Base-by-base conservation (phyloP, 2,797 vertebrate species). In the Peromyscus melanophrys region DNA sequence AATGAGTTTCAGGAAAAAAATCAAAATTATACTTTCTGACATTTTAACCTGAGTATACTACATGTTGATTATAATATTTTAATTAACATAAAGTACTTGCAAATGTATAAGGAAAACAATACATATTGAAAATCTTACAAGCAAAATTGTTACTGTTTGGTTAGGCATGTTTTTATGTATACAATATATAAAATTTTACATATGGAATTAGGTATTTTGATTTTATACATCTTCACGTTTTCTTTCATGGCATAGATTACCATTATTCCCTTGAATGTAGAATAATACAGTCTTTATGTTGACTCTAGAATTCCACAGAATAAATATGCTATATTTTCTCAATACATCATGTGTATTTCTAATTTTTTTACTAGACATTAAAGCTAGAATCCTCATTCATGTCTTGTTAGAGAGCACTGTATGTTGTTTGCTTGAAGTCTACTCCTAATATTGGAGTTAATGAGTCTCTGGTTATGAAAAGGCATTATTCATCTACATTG, bases 21-120 rank as follows among this genome's bases (percentile, higher is more conserved):
- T 46, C 86, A 31, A 91, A 85, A 84, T 27, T 88, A 17, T 61
- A 43, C 49, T 77, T 90, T 25, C 14, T 67, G 4, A 55, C 63
- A 86, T 78, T 92, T 75, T 37, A 5, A 23, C 31, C n/a, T 94
- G 34, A 92, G 83, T 71, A 73, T 43, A 93, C 80, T 92, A 1
- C 9, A 59, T 55, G 6, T 4, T 92, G 16, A 86, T 90, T 92
- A 96, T 78, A 75, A 40, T 80, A 43, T 83, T 83, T 43, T 31
- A 83, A 43, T 82, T 90, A 14, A 92, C 86, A 87, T 86, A 84
- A 93, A 57, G 73, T 7, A 89, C 49, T 92, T 55, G 92, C 34
- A 9, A 96, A 97, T 9, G 67, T 76, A n/a, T 92, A 96, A 69
- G 43, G 21, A 92, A 90, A 17, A 95, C 65, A 85, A 17, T 94